phyloP scores from a whole-genome alignment of 2,888 invertebrate genomes.

The Physocephala rufipes region DNA sequence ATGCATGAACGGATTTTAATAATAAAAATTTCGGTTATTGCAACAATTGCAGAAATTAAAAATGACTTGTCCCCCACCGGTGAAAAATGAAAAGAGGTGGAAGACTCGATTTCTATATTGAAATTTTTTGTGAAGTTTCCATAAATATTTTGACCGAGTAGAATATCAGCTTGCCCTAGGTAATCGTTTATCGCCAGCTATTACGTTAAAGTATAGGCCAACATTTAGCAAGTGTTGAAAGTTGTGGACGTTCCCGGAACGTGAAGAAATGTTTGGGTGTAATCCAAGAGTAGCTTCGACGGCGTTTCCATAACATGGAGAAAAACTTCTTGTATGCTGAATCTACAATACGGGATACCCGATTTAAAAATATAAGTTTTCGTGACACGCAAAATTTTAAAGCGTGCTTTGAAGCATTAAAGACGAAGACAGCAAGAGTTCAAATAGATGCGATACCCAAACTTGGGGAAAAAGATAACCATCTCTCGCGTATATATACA shows the following conservation, averaged over 20 bases:
- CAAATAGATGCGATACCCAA: background rate
- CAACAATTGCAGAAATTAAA: slow-evolving; percentile 23
- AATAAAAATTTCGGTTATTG: too few species aligned
- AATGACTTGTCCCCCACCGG: slow-evolving; percentile 9
- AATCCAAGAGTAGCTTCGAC: background rate
- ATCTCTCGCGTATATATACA: background rate
- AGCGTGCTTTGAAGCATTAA: background rate
- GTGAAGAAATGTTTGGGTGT: background rate
- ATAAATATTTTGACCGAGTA: too few species aligned
- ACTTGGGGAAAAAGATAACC: background rate
- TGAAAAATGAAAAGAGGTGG: background rate
- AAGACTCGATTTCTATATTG: too few species aligned
- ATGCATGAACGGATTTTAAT: slow-evolving; percentile 32
- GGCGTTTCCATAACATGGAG: background rate
- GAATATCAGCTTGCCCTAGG: too few species aligned
- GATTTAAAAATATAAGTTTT: slow-evolving; percentile 26
- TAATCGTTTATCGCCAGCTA: background rate
- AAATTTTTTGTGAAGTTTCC: too few species aligned
- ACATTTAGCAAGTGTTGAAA: too few species aligned
- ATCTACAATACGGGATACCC: slow-evolving; percentile 31
- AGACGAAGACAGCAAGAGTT: background rate
- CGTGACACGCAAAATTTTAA: background rate
- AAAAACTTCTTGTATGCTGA: slow-evolving; percentile 20
- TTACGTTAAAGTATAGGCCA: too few species aligned
- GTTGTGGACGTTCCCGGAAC: background rate